Conservation (phyloP, 2,888 invertebrate genomes). For the Drosophila nr. fundita region DNA sequence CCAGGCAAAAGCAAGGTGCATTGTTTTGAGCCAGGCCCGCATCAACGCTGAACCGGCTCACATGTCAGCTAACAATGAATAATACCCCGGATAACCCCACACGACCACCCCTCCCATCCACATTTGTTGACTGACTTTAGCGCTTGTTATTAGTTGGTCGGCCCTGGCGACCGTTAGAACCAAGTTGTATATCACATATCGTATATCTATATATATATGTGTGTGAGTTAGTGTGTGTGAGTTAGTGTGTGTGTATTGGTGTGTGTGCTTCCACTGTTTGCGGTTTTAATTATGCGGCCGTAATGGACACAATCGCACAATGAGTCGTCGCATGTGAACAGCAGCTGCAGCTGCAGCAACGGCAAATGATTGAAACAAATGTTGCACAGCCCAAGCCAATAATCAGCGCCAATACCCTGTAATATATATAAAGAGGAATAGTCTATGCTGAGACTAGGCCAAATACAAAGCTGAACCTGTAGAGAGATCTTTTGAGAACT, state of each 20-base stretch:
- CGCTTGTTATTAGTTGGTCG: constrained; percentile 47
- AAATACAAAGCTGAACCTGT: not conserved
- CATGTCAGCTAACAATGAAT: constrained; percentile 57
- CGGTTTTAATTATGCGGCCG: constrained; percentile 59
- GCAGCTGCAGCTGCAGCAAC: constrained; percentile 21
- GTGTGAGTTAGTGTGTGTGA: not conserved
- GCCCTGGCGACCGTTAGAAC: constrained; percentile 47
- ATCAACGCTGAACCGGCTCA: constrained; percentile 23
- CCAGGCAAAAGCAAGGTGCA: constrained; percentile 28
- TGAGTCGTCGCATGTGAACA: constrained; percentile 29
- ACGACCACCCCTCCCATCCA: not conserved
- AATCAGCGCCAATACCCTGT: constrained; percentile 40
- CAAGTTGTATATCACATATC: constrained; percentile 29
- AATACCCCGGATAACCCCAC: constrained; percentile 15
- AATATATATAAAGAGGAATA: no score
- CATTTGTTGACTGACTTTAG: constrained; percentile 51
- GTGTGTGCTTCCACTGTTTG: constrained; percentile 51
- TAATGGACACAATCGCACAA: constrained; percentile 52
- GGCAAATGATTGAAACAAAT: constrained; percentile 56
- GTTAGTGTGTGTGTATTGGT: not conserved
- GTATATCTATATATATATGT: constrained; percentile 1
- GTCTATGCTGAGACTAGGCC: not conserved
- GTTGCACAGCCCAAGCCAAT: constrained; percentile 28
- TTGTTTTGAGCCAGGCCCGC: constrained; percentile 22
- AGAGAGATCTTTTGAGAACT: no score